Evolutionary conservation across 2,888 invertebrate genomes (phyloP), one percentile per base, ranked within the genome.

Genomic region (Cephus pulcher): DNA sequence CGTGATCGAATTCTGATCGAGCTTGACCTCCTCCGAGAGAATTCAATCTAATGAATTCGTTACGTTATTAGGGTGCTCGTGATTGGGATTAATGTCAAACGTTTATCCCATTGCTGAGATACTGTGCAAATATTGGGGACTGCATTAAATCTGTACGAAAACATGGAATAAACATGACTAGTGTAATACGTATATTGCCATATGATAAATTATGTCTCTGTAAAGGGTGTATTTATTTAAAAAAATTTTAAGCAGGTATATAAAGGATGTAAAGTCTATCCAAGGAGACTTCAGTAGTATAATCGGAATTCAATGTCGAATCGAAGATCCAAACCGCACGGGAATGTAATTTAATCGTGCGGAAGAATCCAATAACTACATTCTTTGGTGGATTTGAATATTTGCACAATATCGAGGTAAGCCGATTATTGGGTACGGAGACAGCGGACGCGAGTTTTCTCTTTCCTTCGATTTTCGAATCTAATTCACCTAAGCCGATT

Each of bases 291-390:
- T 1, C 56, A 15, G 23, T 56, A 56, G 56, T 56, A 56, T 56
- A 56, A 56, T 56, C 56, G 86, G 86, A 83, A 88, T 88, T 86
- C 83, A 86, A 87, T 88, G 88, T 88, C 85, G 87, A 88, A 88
- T 85, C 84, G 83, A 87, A 83, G 82, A 78, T 83, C 80, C 80
- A 82, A 83, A 84, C 81, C 82, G 82, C 83, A 73, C 81, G 78
- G 87, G 89, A 90, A 90, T 90, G 89, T 87, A 90, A 90, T 90
- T 89, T 87, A 86, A 89, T 88, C 87, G 84, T 75, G 78, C 82
- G 71, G 77, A 78, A 85, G 89, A 90, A 89, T 90, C 88, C 89
- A 90, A 90, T 90, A 90, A 88, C 88, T 86, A 86, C 88, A 90
- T 90, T 90, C 90, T 88, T 85, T 79, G 74, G 82, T 84, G 79